A percentile compares a stretch with the other conserved stretches of the same genome.
Evolutionary conservation across 37 sponge, comb jelly and placozoan species (phyloP).

Genomic region (Hormiphora californensis): DNA sequence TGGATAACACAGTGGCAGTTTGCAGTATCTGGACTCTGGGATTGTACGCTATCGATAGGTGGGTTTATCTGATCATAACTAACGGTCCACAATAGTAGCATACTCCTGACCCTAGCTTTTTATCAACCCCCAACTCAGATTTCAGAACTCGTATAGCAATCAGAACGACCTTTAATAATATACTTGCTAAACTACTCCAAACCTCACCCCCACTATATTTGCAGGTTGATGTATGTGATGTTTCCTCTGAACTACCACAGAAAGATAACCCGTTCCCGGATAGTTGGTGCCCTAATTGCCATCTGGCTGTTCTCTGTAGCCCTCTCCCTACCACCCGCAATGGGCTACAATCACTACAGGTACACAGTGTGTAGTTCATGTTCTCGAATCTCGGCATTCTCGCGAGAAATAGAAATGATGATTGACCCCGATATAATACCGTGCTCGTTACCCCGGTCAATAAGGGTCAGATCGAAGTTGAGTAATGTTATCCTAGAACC

Average conservation of each 20-base stretch:
- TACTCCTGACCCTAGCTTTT: not conserved
- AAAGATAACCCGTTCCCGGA: not conserved
- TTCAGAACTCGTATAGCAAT: too few relatives aligned
- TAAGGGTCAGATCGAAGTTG: too few relatives aligned
- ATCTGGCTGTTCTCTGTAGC: not conserved
- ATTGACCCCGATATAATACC: too few relatives aligned
- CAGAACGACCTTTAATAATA: too few relatives aligned
- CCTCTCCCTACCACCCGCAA: constrained; percentile 33
- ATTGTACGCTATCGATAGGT: constrained; percentile 41
- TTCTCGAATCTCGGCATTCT: too few relatives aligned
- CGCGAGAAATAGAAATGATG: too few relatives aligned
- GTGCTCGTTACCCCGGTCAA: too few relatives aligned
- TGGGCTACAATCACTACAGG: constrained; percentile 16
- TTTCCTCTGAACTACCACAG: constrained; percentile 23
- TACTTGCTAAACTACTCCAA: too few relatives aligned
- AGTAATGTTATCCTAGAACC: too few relatives aligned
- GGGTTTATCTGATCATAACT: not conserved
- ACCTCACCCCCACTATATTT: not conserved
- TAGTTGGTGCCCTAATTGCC: not conserved
- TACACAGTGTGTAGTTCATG: not conserved
- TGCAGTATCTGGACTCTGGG: constrained; percentile 51
- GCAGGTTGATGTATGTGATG: constrained; percentile 43
- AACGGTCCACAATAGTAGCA: not conserved
- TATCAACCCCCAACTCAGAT: too few relatives aligned
- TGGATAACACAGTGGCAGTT: constrained; percentile 19